Evolutionary conservation across 2,113 vertebrate species (phyloP).

Genomic region (Saimiri boliviensis): DNA sequence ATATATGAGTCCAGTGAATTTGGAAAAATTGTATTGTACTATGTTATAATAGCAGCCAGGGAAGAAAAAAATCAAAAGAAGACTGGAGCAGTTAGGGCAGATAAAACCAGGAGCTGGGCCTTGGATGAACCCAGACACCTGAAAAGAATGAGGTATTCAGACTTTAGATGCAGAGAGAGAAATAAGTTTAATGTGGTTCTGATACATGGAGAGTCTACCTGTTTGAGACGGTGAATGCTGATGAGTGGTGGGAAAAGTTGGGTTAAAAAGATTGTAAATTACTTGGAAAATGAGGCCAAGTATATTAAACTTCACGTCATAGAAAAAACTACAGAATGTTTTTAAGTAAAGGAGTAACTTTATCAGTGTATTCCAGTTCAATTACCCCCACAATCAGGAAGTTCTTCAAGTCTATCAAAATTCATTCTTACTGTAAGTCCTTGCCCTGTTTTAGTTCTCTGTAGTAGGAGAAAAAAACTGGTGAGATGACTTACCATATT

Average conservation of each 20-base stretch:
- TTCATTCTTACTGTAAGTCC: background rate
- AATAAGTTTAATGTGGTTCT: background rate
- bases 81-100: background rate
- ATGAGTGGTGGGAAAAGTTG: background rate
- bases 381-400: background rate
- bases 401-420: background rate
- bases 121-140: background rate
- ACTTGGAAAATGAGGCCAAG: slow-evolving; percentile 5
- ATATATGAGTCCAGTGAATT: background rate
- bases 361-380: background rate
- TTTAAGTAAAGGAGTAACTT: background rate
- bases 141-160: background rate
- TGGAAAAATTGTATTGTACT: background rate
- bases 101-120: background rate
- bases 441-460: background rate
- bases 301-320: slow-evolving; percentile 5
- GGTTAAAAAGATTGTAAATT: background rate
- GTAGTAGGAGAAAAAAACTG: background rate
- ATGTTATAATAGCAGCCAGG: background rate
- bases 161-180: background rate
- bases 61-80: background rate
- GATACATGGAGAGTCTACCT: background rate
- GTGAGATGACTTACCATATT: background rate
- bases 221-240: background rate
- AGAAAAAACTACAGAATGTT: background rate